Base-by-base conservation (phyloP, 2,797 vertebrate species). In the Zalophus californianus region DNA sequence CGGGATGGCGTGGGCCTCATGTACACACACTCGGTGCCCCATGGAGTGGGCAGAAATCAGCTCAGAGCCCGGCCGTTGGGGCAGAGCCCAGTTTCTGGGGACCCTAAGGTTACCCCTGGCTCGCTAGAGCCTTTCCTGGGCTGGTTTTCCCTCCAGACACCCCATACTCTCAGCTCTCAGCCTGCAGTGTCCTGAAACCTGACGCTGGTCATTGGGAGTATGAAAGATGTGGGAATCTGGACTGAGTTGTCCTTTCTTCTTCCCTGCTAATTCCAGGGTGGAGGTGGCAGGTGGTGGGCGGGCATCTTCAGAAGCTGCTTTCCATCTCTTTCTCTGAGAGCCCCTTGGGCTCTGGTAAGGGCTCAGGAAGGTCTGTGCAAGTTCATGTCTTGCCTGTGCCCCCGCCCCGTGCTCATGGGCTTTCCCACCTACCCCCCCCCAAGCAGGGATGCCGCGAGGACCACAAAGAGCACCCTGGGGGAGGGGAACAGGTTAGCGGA, bases 1-100 rank as follows among this genome's bases (percentile, higher is more conserved):
- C 6, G 50, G 25, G 92, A 54, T 86, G 82, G 72, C 48, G 82
- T 21, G 93, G 77, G 96, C 35, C 95, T 73, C 1, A 0, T n/a
- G 35, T 3, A 15, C 82, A n/a, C 54, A 15, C 2, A 7, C 48
- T 68, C 3, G 0, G 54, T n/a, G 5, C 29, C 60, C 52, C 0
- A 50, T 5, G 38, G 64, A 73, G 54, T 32, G 20, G 73, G 18
- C 5, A 16, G 75, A 85, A 12, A 78, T 29, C 15, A 7, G n/a
- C 62, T 70, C 68, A 20, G 56, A 50, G 72, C 84, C 84, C 27
- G n/a, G 72, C 2, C 11, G 35, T 27, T 29, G 72, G 84, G 89
- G 29, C 8, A 27, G 18, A 85, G 58, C 32, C 88, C 68, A 41
- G 79, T 8, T 44, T 44, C 66, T 1, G 1, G 73, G 64, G 20